Percentiles rank a stretch among this genome's conserved stretches.
Conservation (phyloP, 2,888 invertebrate species). For the Imbricaverruca yamaguchii region DNA sequence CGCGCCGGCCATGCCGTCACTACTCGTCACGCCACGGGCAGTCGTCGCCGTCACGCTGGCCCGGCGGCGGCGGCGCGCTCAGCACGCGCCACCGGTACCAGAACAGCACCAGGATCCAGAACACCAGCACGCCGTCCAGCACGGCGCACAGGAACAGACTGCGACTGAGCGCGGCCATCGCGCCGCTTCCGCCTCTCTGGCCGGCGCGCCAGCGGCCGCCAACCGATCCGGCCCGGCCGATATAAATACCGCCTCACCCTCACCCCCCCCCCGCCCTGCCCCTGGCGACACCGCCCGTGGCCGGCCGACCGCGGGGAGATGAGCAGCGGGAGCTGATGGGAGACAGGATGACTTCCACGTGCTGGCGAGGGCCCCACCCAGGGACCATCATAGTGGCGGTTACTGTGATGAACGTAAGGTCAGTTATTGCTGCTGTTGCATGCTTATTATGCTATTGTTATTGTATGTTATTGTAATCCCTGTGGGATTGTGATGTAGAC, state of each 20-base stretch:
- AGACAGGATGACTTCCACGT: too few species aligned
- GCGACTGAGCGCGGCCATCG: neutral
- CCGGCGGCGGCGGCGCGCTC: neutral
- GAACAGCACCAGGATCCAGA: constrained; percentile 20
- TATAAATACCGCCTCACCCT: neutral
- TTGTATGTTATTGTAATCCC: too few species aligned
- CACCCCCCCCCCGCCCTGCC: too few species aligned
- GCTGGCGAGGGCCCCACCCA: too few species aligned
- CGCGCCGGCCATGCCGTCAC: neutral
- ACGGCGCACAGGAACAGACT: neutral
- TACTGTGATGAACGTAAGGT: too few species aligned
- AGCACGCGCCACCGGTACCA: constrained; percentile 14
- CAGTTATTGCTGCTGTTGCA: too few species aligned
- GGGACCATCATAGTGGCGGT: too few species aligned
- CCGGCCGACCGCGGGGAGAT: too few species aligned
- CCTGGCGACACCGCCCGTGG: too few species aligned
- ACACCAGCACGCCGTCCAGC: constrained; percentile 14
- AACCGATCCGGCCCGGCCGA: neutral
- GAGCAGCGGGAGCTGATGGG: too few species aligned
- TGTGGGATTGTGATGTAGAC: too few species aligned
- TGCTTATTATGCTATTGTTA: too few species aligned
- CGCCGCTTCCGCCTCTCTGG: neutral
- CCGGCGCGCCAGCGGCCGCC: neutral
- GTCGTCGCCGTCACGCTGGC: neutral
- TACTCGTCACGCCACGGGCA: neutral